Conservation (phyloP, 2,113 vertebrate species). For the Rhinopomastus cyanomelas region DNA sequence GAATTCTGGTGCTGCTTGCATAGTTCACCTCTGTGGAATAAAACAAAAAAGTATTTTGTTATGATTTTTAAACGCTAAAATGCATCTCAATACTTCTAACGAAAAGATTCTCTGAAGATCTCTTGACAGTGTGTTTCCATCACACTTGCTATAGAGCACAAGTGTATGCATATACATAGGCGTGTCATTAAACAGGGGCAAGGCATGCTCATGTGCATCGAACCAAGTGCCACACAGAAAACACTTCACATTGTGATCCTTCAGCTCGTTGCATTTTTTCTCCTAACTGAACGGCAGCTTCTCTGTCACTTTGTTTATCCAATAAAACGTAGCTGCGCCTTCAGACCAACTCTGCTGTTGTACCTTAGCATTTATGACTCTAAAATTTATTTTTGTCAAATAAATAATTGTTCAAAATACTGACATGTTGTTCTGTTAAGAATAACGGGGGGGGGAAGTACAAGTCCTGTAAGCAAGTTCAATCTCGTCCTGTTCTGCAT, state of each 20-base stretch:
- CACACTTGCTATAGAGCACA: neutral
- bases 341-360: neutral
- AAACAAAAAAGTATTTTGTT: neutral
- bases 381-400: neutral
- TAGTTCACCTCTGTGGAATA: slow-evolving; percentile 89
- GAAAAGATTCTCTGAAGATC: neutral
- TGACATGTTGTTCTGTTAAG: slow-evolving; percentile 8
- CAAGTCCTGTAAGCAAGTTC: neutral
- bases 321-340: neutral
- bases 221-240: neutral
- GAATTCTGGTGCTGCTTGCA: slow-evolving; percentile 93
- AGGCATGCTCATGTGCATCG: neutral
- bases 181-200: neutral
- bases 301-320: neutral
- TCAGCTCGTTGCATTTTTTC: neutral
- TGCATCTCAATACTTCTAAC: neutral
- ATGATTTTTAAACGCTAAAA: neutral
- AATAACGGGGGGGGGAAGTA: neutral
- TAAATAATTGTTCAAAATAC: neutral
- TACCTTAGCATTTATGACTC: neutral
- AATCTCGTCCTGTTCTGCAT: neutral
- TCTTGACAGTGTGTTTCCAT: neutral
- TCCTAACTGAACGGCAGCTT: neutral
- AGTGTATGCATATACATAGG: neutral
- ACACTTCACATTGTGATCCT: neutral